Evolutionary conservation across 2,888 invertebrate genomes (phyloP).

Genomic region (Brenthis ino): DNA sequence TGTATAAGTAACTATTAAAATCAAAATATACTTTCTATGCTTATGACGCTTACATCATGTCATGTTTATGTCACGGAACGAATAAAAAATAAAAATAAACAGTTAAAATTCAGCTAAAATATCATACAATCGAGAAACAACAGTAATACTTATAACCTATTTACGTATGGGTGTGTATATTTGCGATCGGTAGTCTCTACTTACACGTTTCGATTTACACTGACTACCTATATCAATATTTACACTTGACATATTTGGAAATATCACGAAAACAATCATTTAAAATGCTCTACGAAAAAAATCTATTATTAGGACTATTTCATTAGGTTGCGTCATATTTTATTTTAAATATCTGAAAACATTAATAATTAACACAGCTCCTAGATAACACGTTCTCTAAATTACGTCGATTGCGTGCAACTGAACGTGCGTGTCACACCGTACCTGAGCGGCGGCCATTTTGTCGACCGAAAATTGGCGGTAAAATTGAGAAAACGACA

Average conservation of each 20-base stretch:
- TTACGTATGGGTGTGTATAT: constrained; percentile 53
- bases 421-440: constrained; percentile 58
- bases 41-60: too few species aligned
- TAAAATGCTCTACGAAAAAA: constrained; percentile 15
- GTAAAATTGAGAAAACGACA: constrained; percentile 77
- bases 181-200: constrained; percentile 55
- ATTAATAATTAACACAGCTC: constrained; percentile 36
- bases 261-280: constrained; percentile 13
- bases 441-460: constrained; percentile 67
- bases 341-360: constrained; percentile 26
- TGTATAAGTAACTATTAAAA: too few species aligned
- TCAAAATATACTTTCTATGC: too few species aligned
- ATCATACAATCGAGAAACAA: constrained; percentile 41
- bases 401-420: constrained; percentile 55
- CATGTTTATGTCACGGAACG: too few species aligned
- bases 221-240: constrained; percentile 56
- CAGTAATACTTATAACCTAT: constrained; percentile 50
- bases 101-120: too few species aligned
- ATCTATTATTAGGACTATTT: not conserved
- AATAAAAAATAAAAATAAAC: too few species aligned
- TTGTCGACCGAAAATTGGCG: constrained; percentile 73
- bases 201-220: constrained; percentile 57
- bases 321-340: constrained; percentile 3
- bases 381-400: constrained; percentile 35
- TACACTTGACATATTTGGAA: constrained; percentile 51